Base-by-base conservation (phyloP, 2,113 vertebrate genomes). In the Pogonocichla stellata region DNA sequence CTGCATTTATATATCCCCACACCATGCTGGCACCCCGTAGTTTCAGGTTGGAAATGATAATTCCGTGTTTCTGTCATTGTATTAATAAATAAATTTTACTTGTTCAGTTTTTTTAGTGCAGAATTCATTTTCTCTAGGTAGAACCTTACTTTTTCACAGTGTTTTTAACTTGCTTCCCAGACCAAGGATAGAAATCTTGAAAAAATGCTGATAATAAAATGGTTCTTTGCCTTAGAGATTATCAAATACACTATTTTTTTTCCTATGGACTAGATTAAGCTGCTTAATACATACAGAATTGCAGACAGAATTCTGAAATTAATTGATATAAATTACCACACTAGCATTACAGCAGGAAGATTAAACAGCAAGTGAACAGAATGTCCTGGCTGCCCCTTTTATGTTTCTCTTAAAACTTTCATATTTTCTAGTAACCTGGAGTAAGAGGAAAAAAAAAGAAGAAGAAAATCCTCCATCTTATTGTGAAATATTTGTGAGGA, bases 401-500 rank as follows among this genome's bases (percentile, higher is more conserved):
- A 29, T 5, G 19, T 88, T 94, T 61, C 31, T 72, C 60, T 88
- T 88, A 85, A 73, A 4, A 64, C 31, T 45, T 91, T 83, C 6
- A 5, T 81, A 82, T 93, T 95, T 90, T 83, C 33, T 88, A 79
- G 67, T 60, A 78, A 86, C 58, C 64, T 86, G 64, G 53, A 92
- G 16, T 82, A 89, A 95, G 50, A 83, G 20, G 9, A 4, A 1
- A n/a, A 79, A 72, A 70, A 86, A 73, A 6, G 12, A 86, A 70
- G 15, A 81, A n/a, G 24, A 84, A 89, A 79, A 69, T 79, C 12
- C 7, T 89, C 57, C 84, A 69, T 20, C 22, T 75, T 93, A 70
- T 94, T 96, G 80, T 79, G 80, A 79, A 91, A 95, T 87, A 72
- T 82, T 38, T 90, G 31, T 80, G 64, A 65, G 67, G 54, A 80